A percentile compares a stretch with the other conserved stretches of the same genome.
These are phyloP conservation scores for Rutilus rutilus DNA, from an alignment of 2,113 vertebrate genomes.

Conservation along the genomic window DNA sequence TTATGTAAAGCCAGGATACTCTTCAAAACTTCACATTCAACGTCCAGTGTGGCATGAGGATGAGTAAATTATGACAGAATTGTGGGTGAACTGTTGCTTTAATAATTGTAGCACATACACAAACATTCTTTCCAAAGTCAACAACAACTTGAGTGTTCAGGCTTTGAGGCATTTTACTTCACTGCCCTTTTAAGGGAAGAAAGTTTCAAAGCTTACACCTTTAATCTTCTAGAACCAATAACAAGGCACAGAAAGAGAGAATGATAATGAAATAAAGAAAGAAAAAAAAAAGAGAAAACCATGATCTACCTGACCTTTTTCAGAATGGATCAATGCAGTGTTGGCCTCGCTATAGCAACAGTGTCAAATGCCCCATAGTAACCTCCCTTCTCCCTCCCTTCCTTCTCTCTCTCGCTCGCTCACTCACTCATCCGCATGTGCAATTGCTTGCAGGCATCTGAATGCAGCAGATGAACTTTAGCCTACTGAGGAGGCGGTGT, in stretches of 20 bases:
- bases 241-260: constrained; percentile 25
- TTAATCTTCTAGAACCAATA: constrained; percentile 5
- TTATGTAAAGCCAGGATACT: background rate
- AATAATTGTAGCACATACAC: too few species aligned
- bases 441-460: constrained; percentile 75
- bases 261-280: constrained; percentile 21
- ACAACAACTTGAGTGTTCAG: background rate
- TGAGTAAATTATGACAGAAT: background rate
- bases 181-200: background rate
- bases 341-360: constrained; percentile 75
- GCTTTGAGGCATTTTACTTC: background rate
- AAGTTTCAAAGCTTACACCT: background rate
- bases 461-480: constrained; percentile 81
- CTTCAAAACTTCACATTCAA: background rate
- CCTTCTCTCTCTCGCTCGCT: constrained; percentile 31
- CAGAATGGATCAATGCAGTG: constrained; percentile 63
- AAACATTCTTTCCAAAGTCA: background rate
- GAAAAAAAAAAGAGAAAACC: constrained; percentile 63
- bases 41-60: background rate
- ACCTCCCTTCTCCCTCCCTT: constrained; percentile 67
- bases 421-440: constrained; percentile 54
- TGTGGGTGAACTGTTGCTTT: background rate
- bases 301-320: constrained; percentile 75
- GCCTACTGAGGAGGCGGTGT: constrained; percentile 71
- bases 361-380: constrained; percentile 77